A percentile compares a stretch with the other conserved stretches of the same genome.
phyloP scores from a whole-genome alignment of 2,113 vertebrate species.

The Nerophis lumbriciformis region DNA sequence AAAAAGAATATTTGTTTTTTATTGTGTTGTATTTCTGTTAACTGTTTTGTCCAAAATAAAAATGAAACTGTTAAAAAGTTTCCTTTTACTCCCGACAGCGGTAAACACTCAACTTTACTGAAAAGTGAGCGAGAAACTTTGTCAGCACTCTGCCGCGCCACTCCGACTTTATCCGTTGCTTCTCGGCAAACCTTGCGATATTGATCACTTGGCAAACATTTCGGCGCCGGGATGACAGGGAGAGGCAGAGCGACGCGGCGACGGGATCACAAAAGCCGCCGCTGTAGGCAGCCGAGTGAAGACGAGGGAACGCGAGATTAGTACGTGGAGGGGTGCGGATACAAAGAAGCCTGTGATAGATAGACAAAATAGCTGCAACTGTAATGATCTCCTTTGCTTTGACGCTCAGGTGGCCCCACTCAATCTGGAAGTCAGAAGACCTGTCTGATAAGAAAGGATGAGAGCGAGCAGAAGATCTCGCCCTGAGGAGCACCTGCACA shows the following conservation, averaged over 20 bases:
- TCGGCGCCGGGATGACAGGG: slow-evolving; percentile 34
- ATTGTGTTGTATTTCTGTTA: too few relatives aligned
- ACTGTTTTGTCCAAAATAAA: too few relatives aligned
- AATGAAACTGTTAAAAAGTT: not conserved
- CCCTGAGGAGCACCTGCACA: slow-evolving; percentile 86
- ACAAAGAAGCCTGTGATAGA: slow-evolving; percentile 49
- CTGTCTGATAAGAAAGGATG: slow-evolving; percentile 77
- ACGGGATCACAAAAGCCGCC: slow-evolving; percentile 52
- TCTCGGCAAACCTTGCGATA: slow-evolving; percentile 47
- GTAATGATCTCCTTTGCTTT: slow-evolving; percentile 59
- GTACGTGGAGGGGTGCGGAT: slow-evolving; percentile 10
- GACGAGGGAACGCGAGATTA: slow-evolving; percentile 33
- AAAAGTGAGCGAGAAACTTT: slow-evolving; percentile 35
- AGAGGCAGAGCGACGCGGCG: slow-evolving; percentile 23
- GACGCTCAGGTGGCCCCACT: slow-evolving; percentile 52
- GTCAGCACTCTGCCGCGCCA: slow-evolving; percentile 17
- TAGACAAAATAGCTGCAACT: slow-evolving; percentile 60
- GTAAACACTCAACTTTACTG: slow-evolving; percentile 30
- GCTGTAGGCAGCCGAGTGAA: slow-evolving; percentile 42
- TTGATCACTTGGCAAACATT: slow-evolving; percentile 55
- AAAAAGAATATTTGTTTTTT: too few relatives aligned
- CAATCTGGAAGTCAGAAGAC: slow-evolving; percentile 82
- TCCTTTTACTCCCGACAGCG: not conserved
- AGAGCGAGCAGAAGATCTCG: slow-evolving; percentile 70
- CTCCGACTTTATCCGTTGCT: slow-evolving; percentile 15